Conservation (phyloP, 2,797 vertebrate species). For the Spea hammondii region DNA sequence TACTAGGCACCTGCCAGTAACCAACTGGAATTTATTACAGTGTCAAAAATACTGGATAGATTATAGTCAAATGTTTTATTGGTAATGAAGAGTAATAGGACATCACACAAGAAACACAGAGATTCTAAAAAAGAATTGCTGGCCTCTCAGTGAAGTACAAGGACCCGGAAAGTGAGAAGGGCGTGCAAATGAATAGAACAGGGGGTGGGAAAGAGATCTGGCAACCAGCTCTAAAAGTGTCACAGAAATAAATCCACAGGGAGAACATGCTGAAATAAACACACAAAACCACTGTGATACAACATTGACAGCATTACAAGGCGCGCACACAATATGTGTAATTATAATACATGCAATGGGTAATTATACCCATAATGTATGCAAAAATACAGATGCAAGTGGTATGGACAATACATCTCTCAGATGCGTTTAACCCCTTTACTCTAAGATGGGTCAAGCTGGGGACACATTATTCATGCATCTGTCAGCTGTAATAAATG, state of each 20-base stretch:
- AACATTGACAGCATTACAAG: background rate
- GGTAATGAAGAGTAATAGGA: too few relatives aligned
- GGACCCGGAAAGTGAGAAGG: background rate
- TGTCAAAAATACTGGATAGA: too few relatives aligned
- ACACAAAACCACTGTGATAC: background rate
- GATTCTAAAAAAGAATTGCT: too few relatives aligned
- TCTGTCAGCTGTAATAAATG: conserved; percentile 32
- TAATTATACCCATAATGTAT: background rate
- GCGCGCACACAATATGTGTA: background rate
- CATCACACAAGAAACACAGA: too few relatives aligned
- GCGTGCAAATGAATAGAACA: background rate
- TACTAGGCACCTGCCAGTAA: too few relatives aligned
- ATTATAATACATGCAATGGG: background rate
- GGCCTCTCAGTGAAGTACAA: too few relatives aligned
- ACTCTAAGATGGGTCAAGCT: conserved; percentile 9
- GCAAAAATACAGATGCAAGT: background rate
- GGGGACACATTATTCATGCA: conserved; percentile 32
- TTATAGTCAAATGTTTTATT: too few relatives aligned
- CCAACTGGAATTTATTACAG: too few relatives aligned
- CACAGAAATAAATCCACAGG: background rate
- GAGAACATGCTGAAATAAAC: background rate
- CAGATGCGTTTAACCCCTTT: conserved; percentile 23
- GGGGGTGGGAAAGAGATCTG: background rate
- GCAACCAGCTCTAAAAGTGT: background rate
- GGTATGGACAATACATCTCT: conserved; percentile 17